These are phyloP conservation scores for Thymelicus acteon DNA, from an alignment of 2,888 invertebrate genomes.

Conservation along the genomic window DNA sequence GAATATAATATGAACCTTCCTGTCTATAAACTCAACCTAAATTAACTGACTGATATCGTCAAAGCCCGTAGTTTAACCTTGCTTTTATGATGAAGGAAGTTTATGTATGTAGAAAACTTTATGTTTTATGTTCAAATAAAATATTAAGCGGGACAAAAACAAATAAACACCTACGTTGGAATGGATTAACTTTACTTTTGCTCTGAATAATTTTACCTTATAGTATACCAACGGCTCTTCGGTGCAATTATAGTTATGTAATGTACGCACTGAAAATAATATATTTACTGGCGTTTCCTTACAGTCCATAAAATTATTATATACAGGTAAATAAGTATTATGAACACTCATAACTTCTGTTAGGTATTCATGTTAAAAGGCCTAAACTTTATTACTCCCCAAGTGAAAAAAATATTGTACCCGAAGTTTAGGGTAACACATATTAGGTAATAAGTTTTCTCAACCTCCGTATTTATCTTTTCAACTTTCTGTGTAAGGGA, in stretches of 20 bases:
- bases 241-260: too few relatives aligned
- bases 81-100: neutral
- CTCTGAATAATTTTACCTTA: too few relatives aligned
- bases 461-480: neutral
- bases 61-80: neutral
- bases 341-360: too few relatives aligned
- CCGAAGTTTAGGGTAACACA: neutral
- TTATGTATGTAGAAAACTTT: neutral
- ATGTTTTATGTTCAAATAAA: constrained; percentile 3
- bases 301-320: too few relatives aligned
- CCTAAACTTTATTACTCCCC: neutral
- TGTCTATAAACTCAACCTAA: constrained; percentile 2
- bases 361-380: neutral
- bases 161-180: neutral
- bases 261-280: too few relatives aligned
- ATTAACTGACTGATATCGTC: constrained; percentile 4
- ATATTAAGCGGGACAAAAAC: neutral
- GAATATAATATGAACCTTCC: neutral
- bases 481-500: neutral
- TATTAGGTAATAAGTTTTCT: neutral
- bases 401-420: neutral
- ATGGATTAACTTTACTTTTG: too few relatives aligned
- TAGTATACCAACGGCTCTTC: too few relatives aligned
- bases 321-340: too few relatives aligned
- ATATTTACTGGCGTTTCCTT: too few relatives aligned